Conservation (phyloP, 35 echinoderm and acorn worm species). For the Amphiura filiformis region DNA sequence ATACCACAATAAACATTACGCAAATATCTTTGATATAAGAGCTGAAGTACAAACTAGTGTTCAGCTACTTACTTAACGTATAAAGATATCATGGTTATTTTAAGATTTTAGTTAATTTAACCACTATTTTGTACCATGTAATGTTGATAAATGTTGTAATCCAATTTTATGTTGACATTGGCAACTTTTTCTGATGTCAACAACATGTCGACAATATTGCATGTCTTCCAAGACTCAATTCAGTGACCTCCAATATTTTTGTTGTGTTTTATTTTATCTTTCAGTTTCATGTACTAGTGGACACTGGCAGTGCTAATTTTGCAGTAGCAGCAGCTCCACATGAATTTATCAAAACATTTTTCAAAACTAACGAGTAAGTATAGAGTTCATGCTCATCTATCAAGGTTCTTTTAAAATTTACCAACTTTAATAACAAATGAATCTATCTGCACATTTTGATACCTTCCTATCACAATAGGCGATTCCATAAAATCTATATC, state of each 20-base stretch:
- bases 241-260: neutral
- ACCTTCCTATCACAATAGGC: neutral
- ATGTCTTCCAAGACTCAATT: neutral
- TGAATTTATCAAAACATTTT: constrained; percentile 66
- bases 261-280: constrained; percentile 25
- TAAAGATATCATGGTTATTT: too few species aligned
- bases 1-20: too few species aligned
- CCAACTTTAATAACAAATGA: too few species aligned
- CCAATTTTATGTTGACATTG: neutral
- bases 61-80: too few species aligned
- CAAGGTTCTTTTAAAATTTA: too few species aligned
- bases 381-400: too few species aligned
- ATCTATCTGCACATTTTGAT: too few species aligned
- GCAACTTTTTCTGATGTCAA: neutral
- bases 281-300: constrained; percentile 88
- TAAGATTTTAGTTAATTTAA: too few species aligned
- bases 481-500: neutral
- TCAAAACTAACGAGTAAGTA: constrained; percentile 70
- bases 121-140: too few species aligned
- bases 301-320: constrained; percentile 95
- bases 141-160: too few species aligned
- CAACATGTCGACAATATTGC: neutral
- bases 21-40: too few species aligned
- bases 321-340: constrained; percentile 81
- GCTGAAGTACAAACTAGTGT: too few species aligned